A percentile compares a stretch with the other conserved stretches of the same genome.
These are phyloP conservation scores for Paramuricea clavata DNA, from an alignment of 92 coral and sea anemone species.

Conservation along the genomic window DNA sequence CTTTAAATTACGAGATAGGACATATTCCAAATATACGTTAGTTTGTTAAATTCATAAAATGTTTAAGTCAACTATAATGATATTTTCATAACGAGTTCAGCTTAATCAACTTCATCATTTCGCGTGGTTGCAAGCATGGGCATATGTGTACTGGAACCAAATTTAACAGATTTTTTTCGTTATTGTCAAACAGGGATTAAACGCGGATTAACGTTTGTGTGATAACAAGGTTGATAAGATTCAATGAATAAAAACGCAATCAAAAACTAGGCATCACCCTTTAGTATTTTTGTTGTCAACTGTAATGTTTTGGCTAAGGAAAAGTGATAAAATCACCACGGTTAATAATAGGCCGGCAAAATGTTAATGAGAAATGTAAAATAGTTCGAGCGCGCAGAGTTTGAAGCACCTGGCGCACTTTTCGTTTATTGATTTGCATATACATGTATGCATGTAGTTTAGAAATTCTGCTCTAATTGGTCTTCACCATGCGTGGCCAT, in stretches of 20 bases:
- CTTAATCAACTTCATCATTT: neutral
- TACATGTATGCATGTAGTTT: too few species aligned
- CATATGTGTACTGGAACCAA: neutral
- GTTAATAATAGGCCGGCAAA: neutral
- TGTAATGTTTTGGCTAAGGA: constrained; percentile 1
- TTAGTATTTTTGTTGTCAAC: constrained; percentile 9
- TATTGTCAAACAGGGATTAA: neutral
- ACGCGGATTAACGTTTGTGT: neutral
- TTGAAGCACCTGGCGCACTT: too few species aligned
- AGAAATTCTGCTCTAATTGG: too few species aligned
- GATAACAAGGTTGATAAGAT: constrained; percentile 13
- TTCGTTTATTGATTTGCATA: too few species aligned
- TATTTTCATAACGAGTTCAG: neutral
- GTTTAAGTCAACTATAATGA: neutral
- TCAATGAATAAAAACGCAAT: neutral
- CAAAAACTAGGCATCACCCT: constrained; percentile 5
- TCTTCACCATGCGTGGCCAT: neutral
- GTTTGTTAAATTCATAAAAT: neutral
- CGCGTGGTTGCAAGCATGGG: constrained; percentile 9
- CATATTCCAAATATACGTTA: neutral
- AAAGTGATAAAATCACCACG: constrained; percentile 3
- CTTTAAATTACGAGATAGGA: neutral
- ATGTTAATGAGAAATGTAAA: neutral
- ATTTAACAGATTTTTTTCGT: neutral
- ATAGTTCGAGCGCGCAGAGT: neutral